These are phyloP conservation scores for Pristionchus exspectatus DNA, from an alignment of 2,888 invertebrate species.

Conservation along the genomic window DNA sequence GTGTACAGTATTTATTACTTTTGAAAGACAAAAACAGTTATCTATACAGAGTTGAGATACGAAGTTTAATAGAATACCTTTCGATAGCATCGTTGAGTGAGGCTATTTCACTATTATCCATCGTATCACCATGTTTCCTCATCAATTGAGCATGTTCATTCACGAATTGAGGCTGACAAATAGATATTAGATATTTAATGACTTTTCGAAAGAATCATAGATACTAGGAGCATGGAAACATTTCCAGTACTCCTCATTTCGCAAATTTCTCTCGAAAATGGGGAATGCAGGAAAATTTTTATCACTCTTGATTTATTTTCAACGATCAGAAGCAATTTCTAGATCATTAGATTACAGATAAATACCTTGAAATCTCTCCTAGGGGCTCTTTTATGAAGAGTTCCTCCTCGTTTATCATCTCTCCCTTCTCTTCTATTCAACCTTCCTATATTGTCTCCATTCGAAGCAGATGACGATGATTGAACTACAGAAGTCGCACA, in stretches of 20 bases:
- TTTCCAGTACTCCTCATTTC: too few species aligned
- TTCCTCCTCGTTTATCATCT: not conserved
- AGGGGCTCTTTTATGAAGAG: not conserved
- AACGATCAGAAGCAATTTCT: not conserved
- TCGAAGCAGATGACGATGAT: not conserved
- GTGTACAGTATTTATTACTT: not conserved
- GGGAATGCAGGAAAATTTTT: too few species aligned
- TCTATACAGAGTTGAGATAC: not conserved
- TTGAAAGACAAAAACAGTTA: not conserved
- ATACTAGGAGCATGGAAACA: too few species aligned
- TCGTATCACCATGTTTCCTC: slow-evolving; percentile 28
- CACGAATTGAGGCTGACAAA: not conserved
- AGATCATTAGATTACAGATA: not conserved
- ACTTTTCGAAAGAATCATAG: too few species aligned
- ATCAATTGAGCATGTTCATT: slow-evolving; percentile 29
- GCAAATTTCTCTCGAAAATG: too few species aligned
- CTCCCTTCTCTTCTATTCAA: slow-evolving; percentile 10
- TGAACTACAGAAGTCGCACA: not conserved
- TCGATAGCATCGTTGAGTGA: slow-evolving; percentile 47
- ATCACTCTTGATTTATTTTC: not conserved
- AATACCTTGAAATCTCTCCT: slow-evolving; percentile 7
- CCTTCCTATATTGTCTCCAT: not conserved
- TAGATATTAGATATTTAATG: not conserved
- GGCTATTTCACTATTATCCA: slow-evolving; percentile 14
- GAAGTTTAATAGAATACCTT: not conserved